phyloP scores from a whole-genome alignment of 2,797 vertebrate genomes.

The Crenuchus spilurus region DNA sequence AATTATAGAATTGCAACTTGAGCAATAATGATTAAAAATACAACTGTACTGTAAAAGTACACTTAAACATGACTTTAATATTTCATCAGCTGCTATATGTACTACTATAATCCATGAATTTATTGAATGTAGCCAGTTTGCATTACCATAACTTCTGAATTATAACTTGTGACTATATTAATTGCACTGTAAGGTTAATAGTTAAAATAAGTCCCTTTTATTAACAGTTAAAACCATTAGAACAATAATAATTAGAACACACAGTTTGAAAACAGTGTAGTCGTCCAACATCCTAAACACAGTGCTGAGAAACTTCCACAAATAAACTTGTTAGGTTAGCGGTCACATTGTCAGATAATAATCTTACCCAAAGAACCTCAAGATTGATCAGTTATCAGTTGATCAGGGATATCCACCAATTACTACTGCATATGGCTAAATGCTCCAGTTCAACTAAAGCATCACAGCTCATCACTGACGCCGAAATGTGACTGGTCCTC shows the following conservation, averaged over 20 bases:
- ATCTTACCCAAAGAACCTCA: constrained; percentile 7
- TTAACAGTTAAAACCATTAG: too few relatives aligned
- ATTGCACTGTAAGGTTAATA: not conserved
- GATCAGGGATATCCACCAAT: not conserved
- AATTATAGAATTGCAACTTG: too few relatives aligned
- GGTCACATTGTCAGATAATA: not conserved
- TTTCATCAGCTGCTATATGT: too few relatives aligned
- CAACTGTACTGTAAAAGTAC: too few relatives aligned
- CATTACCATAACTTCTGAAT: not conserved
- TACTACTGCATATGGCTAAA: not conserved
- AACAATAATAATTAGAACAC: not conserved
- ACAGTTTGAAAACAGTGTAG: not conserved
- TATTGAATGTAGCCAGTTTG: too few relatives aligned
- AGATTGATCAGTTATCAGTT: constrained; percentile 9
- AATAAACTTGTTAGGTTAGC: not conserved
- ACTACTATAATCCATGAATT: too few relatives aligned
- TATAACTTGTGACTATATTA: not conserved
- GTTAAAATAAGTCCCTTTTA: not conserved
- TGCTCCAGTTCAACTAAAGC: not conserved
- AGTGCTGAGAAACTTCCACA: not conserved
- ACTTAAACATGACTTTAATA: too few relatives aligned
- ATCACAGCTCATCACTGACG: constrained; percentile 91
- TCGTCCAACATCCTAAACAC: too few relatives aligned
- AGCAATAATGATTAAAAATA: too few relatives aligned
- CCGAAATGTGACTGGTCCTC: constrained; percentile 91